Conservation (phyloP, 2,888 invertebrate genomes). For the Rhagonycha lutea region DNA sequence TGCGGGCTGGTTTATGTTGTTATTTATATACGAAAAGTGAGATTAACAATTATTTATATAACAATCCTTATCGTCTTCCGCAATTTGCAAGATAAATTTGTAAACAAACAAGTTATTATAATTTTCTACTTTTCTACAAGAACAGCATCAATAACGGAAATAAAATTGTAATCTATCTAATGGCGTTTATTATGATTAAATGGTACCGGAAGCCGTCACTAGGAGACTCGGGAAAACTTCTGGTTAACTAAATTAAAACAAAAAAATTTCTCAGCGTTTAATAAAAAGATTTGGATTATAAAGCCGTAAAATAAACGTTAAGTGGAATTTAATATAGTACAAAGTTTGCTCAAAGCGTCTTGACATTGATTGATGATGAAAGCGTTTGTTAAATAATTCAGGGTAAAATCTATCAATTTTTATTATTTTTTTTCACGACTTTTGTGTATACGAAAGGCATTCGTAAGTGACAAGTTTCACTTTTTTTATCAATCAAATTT, state of each 20-base stretch:
- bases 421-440: conserved; percentile 15
- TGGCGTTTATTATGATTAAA: background rate
- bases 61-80: background rate
- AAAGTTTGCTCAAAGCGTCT: conserved; percentile 36
- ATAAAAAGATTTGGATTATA: background rate
- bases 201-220: background rate
- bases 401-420: conserved; percentile 18
- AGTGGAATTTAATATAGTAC: conserved; percentile 25
- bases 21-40: background rate
- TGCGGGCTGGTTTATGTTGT: background rate
- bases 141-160: background rate
- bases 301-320: conserved; percentile 10
- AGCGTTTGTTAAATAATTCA: conserved; percentile 13
- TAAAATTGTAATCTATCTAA: background rate
- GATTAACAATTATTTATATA: background rate
- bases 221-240: background rate
- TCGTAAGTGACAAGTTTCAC: background rate
- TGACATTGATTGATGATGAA: conserved; percentile 33
- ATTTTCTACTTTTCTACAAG: too few relatives aligned
- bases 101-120: background rate
- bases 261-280: background rate
- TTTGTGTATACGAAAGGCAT: conserved; percentile 4
- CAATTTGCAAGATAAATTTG: background rate
- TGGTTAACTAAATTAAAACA: background rate
- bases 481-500: background rate